Base-by-base conservation (phyloP, 2,888 invertebrate species). In the Alloplasta piceator region DNA sequence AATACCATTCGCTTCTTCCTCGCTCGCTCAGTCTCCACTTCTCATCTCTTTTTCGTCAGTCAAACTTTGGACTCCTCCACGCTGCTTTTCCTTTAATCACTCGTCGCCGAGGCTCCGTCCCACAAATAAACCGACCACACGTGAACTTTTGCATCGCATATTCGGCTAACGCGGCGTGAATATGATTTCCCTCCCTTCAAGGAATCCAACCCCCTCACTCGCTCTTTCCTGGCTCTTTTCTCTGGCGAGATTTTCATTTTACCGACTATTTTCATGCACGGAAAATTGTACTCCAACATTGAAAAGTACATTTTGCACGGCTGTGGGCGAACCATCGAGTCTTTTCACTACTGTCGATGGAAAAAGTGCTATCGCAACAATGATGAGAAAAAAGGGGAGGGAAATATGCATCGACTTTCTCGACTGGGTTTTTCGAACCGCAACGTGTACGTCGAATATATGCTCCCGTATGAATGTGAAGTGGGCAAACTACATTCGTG, bases 31-130 rank as follows among this genome's bases (percentile, higher is more conserved):
- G 66, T 61, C 38, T 60, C 80, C 14, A 16, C 39, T 58, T 70
- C 26, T 58, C 56, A 26, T 64, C 39, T 66, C 50, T n/a, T 10
- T 38, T 36, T 12, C 43, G 55, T 66, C 71, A 38, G 56, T 48
- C 63, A 26, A 26, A 26, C 26, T 26, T 50, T 56, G 9, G 7
- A 14, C 55, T n/a, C 38, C 61, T 66, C 48, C 67, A 76, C 80
- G 48, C 58, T 64, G 63, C 81, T 67, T 75, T 82, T 76, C 80
- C 76, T 82, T 78, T 82, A 85, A 83, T 84, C 82, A 83, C 75
- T 81, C 79, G 61, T 55, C 56, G 52, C 68, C 70, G 73, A 74
- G 77, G 64, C 73, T 74, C 50, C 60, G 72, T 60, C 64, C 16
- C 56, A 16, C 61, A 48, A 43, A 74, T 55, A 50, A 46, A 70